Evolutionary conservation across 2,797 vertebrate species (phyloP), one percentile per base, ranked within the genome.

Genomic region (Poecilia wingei): DNA sequence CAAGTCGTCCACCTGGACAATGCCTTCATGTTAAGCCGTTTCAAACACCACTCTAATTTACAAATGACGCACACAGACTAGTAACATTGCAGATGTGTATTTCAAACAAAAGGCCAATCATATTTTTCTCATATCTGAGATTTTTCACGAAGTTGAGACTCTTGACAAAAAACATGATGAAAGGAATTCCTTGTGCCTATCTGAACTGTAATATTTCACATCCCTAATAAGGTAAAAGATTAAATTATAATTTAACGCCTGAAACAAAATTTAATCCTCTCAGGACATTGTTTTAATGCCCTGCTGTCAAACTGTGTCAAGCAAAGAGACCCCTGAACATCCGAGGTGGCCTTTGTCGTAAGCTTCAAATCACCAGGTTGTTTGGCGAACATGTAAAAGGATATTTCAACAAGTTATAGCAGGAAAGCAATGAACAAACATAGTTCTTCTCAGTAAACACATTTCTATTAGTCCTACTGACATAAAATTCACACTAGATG

Each of bases 211-310:
- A 74, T 41, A 77, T 74, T 43, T 43, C 82, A 78, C 36, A 77
- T 78, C 68, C 33, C 74, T 57, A 53, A 71, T 39, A 45, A 74
- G 46, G 76, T 74, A 78, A 80, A 59, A 84, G 72, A 72, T 77
- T 73, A 68, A 83, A 77, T 69, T 71, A 75, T 88, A 43, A 89
- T 85, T 79, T 84, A 78, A 86, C 86, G 77, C 83, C 80, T 82
- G 49, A 84, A 86, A 86, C 39, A 57, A 84, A 49, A 81, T 77
- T 59, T 75, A 83, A 77, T 79, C 39, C 55, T 20, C 80, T 74
- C 76, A 59, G 74, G 55, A 59, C 75, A 74, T 74, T 81, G 78
- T 39, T 82, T 36, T 57, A 79, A 64, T 53, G 59, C 39, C 75
- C 77, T 78, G 79, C 74, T 43, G 13, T 74, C 59, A 53, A 20